These are phyloP conservation scores for Acipenser ruthenus DNA, from an alignment of 2,797 vertebrate genomes.

Conservation along the genomic window DNA sequence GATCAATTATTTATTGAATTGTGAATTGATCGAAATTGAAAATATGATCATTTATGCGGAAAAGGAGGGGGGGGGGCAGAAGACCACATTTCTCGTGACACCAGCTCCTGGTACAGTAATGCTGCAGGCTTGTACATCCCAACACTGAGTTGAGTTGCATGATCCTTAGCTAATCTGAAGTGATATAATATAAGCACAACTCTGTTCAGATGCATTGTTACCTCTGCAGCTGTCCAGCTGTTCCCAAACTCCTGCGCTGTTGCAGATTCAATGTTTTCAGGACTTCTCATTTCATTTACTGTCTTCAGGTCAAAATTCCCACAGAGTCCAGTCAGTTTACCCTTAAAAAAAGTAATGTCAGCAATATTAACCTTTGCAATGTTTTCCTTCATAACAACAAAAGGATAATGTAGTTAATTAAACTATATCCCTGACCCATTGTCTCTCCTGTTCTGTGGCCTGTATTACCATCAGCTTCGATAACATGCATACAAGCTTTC, in stretches of 20 bases:
- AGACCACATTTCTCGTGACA: no score
- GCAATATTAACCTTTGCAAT: not conserved
- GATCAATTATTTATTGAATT: no score
- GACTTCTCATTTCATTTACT: constrained; percentile 86
- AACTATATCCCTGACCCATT: not conserved
- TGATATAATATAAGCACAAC: not conserved
- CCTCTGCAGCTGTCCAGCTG: constrained; percentile 84
- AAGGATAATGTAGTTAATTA: no score
- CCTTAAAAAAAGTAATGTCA: constrained; percentile 50
- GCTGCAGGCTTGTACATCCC: no score
- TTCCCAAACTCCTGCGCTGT: constrained; percentile 91
- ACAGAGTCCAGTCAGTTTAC: constrained; percentile 77
- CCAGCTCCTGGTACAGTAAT: no score
- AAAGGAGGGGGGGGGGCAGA: no score
- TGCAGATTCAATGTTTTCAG: constrained; percentile 82
- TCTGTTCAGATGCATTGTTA: constrained; percentile 27
- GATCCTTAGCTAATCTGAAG: no score
- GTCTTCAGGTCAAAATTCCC: constrained; percentile 96
- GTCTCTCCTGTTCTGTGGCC: not conserved
- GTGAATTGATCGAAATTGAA: no score
- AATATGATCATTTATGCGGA: no score
- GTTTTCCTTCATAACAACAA: constrained; percentile 1
- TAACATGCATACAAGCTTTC: not conserved
- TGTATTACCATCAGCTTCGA: not conserved
- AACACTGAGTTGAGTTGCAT: no score